These are phyloP conservation scores for Heliconius eleuchia DNA, from an alignment of 1,140 invertebrate genomes.

Conservation along the genomic window DNA sequence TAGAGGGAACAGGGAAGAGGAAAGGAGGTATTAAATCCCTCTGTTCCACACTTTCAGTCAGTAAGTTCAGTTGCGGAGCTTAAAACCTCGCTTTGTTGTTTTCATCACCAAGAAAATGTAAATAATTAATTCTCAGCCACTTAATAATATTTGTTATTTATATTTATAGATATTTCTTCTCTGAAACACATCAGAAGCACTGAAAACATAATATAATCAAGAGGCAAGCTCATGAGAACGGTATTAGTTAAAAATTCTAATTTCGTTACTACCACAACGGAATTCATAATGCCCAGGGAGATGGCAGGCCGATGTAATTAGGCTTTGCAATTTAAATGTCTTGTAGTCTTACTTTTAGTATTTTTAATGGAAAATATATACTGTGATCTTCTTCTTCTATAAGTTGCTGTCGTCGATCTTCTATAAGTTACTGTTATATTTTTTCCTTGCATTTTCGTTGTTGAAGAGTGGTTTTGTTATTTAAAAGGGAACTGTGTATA, in stretches of 20 bases:
- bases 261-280: constrained; percentile 16
- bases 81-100: too few relatives aligned
- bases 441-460: too few relatives aligned
- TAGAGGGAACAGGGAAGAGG: too few relatives aligned
- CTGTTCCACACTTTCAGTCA: too few relatives aligned
- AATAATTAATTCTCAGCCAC: too few relatives aligned
- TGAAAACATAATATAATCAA: constrained; percentile 2
- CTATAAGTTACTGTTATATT: neutral
- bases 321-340: constrained; percentile 20
- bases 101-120: too few relatives aligned
- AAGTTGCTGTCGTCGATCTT: neutral
- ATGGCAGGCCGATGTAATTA: constrained; percentile 13
- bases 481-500: too few relatives aligned
- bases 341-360: constrained; percentile 8
- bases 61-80: too few relatives aligned
- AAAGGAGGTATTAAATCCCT: too few relatives aligned
- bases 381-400: neutral
- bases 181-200: neutral
- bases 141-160: neutral
- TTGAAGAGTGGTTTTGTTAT: too few relatives aligned
- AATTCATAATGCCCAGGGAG: constrained; percentile 16
- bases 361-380: neutral
- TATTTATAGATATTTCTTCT: neutral
- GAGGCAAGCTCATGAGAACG: constrained; percentile 9
- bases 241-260: constrained; percentile 20